phyloP scores from a whole-genome alignment of 1,140 invertebrate species.

The Sycophila sp. region DNA sequence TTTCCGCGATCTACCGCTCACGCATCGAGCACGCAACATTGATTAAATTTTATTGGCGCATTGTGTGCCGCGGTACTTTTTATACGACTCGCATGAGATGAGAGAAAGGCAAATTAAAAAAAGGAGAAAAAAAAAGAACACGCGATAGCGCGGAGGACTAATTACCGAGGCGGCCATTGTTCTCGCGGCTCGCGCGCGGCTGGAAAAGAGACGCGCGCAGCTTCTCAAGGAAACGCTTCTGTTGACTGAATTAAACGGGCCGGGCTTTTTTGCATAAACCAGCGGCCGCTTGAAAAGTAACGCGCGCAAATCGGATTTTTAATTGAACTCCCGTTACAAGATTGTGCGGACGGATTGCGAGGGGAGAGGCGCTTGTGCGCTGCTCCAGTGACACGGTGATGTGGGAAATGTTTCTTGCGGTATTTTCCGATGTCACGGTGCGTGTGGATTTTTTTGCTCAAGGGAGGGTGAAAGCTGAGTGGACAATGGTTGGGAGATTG shows the following conservation, averaged over 20 bases:
- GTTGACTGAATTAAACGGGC: not conserved
- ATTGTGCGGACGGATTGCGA: too few relatives aligned
- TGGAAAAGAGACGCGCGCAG: not conserved
- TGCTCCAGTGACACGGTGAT: conserved; percentile 2
- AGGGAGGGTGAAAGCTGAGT: too few relatives aligned
- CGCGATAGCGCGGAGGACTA: conserved; percentile 10
- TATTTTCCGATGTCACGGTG: too few relatives aligned
- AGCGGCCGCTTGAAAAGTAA: conserved; percentile 22
- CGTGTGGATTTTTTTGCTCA: too few relatives aligned
- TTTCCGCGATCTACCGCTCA: not conserved
- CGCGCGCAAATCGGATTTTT: conserved; percentile 28
- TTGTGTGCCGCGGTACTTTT: not conserved
- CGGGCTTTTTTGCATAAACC: conserved; percentile 15
- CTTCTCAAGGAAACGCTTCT: conserved; percentile 15
- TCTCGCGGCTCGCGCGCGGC: too few relatives aligned
- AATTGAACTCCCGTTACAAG: conserved; percentile 33
- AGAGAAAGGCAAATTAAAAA: conserved; percentile 16
- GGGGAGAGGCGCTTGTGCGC: too few relatives aligned
- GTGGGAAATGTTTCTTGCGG: not conserved
- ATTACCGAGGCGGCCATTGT: conserved; percentile 25
- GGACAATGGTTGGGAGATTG: too few relatives aligned
- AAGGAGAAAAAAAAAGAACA: too few relatives aligned
- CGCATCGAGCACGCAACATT: not conserved
- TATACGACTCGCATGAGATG: not conserved
- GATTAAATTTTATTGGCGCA: conserved; percentile 24